phyloP scores from a whole-genome alignment of 2,113 vertebrate genomes.

The Geococcyx californianus region DNA sequence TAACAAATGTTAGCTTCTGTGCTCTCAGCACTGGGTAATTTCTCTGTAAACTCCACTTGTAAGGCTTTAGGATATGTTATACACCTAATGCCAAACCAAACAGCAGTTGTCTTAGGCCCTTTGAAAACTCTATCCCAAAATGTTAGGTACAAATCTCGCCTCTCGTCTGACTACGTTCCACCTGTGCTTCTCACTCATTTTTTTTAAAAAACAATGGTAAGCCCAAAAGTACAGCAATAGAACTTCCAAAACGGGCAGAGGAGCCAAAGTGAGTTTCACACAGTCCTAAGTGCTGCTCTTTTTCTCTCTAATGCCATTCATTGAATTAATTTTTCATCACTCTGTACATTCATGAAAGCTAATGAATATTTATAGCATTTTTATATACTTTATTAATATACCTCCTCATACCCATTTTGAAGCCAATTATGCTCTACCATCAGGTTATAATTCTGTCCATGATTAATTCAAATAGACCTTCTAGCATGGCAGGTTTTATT shows the following conservation, averaged over 20 bases:
- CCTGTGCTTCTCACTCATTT: neutral
- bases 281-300: neutral
- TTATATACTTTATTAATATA: conserved; percentile 39
- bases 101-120: neutral
- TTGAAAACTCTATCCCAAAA: neutral
- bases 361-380: conserved; percentile 37
- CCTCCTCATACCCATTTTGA: neutral
- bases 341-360: conserved; percentile 5
- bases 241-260: neutral
- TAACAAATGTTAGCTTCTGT: neutral
- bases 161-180: neutral
- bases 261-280: neutral
- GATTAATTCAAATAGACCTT: conserved; percentile 25
- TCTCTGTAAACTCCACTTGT: neutral
- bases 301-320: neutral
- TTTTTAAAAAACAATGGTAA: neutral
- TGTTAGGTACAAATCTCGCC: neutral
- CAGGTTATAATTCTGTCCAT: neutral
- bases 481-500: neutral
- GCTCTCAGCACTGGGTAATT: neutral
- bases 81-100: neutral
- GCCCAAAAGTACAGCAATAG: neutral
- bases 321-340: conserved; percentile 31
- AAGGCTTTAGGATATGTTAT: neutral
- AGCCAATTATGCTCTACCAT: conserved; percentile 2